Evolutionary conservation across 1,140 invertebrate species (phyloP).

Genomic region (Mizuhopecten yessoensis): DNA sequence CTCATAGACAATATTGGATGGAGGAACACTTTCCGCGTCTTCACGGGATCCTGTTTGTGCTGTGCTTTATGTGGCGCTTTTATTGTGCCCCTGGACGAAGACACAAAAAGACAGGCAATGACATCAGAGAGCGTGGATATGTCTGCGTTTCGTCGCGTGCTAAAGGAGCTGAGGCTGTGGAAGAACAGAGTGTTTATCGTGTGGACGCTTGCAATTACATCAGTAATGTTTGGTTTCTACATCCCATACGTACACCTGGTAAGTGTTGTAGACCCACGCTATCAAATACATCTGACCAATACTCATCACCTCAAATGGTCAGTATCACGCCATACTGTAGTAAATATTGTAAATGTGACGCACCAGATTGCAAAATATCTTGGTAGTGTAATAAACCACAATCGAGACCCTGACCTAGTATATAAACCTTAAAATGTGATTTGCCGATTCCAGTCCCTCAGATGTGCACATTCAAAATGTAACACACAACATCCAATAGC

Average conservation of each 20-base stretch:
- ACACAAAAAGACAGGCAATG: conserved; percentile 41
- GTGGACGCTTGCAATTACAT: conserved; percentile 71
- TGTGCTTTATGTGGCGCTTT: conserved; percentile 58
- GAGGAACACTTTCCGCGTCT: conserved; percentile 72
- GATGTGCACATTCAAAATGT: too few species aligned
- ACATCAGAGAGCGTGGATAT: conserved; percentile 56
- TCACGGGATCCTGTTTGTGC: conserved; percentile 57
- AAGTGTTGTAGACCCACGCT: conserved; percentile 51
- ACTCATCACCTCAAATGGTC: too few species aligned
- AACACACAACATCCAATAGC: too few species aligned
- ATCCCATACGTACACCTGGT: conserved; percentile 79
- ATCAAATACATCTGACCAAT: background rate
- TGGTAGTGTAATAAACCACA: too few species aligned
- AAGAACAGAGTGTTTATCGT: conserved; percentile 76
- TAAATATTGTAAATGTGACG: too few species aligned
- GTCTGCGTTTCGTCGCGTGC: conserved; percentile 65
- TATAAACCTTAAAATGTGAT: too few species aligned
- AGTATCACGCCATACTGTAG: too few species aligned
- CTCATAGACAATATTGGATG: conserved; percentile 73
- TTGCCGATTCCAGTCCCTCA: too few species aligned
- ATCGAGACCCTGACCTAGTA: too few species aligned
- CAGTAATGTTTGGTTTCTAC: conserved; percentile 78
- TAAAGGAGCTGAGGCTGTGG: conserved; percentile 74
- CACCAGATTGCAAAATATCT: too few species aligned
- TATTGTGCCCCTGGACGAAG: conserved; percentile 58